These are phyloP conservation scores for Triplophysa rosa DNA, from an alignment of 2,113 vertebrate species.

Conservation along the genomic window DNA sequence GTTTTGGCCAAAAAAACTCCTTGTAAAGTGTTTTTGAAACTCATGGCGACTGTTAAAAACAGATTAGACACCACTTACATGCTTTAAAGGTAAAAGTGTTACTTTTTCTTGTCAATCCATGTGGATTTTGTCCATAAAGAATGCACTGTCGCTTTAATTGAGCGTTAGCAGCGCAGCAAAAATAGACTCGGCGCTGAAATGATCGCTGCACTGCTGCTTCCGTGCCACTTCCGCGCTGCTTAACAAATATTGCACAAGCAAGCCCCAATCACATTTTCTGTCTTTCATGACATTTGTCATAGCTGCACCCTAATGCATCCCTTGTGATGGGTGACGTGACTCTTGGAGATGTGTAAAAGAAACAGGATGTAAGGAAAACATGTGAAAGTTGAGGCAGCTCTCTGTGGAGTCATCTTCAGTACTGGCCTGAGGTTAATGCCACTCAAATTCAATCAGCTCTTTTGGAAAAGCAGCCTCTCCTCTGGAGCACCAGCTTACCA, in stretches of 20 bases:
- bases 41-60: too few relatives aligned
- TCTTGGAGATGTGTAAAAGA: not conserved
- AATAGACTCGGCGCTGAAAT: too few relatives aligned
- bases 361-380: not conserved
- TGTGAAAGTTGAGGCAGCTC: not conserved
- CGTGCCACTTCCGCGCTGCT: too few relatives aligned
- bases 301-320: not conserved
- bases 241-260: not conserved
- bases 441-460: conserved; percentile 46
- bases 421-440: conserved; percentile 31
- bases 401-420: conserved; percentile 8
- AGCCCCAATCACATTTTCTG: not conserved
- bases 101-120: too few relatives aligned
- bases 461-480: conserved; percentile 36
- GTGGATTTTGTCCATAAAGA: too few relatives aligned
- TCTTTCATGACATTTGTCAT: not conserved
- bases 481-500: conserved; percentile 6
- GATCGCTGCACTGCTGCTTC: too few relatives aligned
- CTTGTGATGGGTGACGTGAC: not conserved
- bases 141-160: too few relatives aligned
- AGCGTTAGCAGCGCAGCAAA: too few relatives aligned
- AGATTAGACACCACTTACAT: too few relatives aligned
- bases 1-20: too few relatives aligned
- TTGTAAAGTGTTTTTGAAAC: too few relatives aligned
- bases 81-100: too few relatives aligned